Percentiles rank a stretch among this genome's conserved stretches.
These are phyloP conservation scores for Pedetes capensis DNA, from an alignment of 2,113 vertebrate genomes.

Conservation along the genomic window DNA sequence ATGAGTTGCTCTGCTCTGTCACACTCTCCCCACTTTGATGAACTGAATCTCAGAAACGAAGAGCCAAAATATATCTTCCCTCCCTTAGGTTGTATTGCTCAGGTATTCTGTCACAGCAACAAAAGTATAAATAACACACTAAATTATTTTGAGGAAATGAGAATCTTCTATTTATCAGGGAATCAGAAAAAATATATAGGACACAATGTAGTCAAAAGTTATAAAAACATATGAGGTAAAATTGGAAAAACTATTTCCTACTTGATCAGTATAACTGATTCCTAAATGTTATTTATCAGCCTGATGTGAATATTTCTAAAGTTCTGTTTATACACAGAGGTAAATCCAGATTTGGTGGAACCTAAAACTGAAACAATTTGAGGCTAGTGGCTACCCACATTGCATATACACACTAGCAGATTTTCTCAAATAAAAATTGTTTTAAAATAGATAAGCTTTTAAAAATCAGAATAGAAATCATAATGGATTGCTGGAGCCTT, in stretches of 20 bases:
- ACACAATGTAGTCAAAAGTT: not conserved
- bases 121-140: too few relatives aligned
- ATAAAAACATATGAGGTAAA: not conserved
- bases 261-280: not conserved
- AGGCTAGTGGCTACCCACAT: not conserved
- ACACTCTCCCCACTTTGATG: too few relatives aligned
- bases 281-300: not conserved
- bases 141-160: constrained; percentile 19
- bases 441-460: not conserved
- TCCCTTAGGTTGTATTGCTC: too few relatives aligned
- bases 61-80: too few relatives aligned
- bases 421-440: not conserved
- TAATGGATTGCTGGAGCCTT: not conserved
- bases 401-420: not conserved
- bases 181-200: not conserved
- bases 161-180: not conserved
- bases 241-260: not conserved
- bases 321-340: not conserved
- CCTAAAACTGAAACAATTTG: not conserved
- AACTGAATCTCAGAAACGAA: too few relatives aligned
- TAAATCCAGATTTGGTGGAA: not conserved
- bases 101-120: too few relatives aligned
- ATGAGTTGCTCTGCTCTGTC: too few relatives aligned
- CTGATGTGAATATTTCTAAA: not conserved
- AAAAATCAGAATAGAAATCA: not conserved